These are phyloP conservation scores for Sympetrum striolatum DNA, from an alignment of 2,888 invertebrate species.

Conservation along the genomic window DNA sequence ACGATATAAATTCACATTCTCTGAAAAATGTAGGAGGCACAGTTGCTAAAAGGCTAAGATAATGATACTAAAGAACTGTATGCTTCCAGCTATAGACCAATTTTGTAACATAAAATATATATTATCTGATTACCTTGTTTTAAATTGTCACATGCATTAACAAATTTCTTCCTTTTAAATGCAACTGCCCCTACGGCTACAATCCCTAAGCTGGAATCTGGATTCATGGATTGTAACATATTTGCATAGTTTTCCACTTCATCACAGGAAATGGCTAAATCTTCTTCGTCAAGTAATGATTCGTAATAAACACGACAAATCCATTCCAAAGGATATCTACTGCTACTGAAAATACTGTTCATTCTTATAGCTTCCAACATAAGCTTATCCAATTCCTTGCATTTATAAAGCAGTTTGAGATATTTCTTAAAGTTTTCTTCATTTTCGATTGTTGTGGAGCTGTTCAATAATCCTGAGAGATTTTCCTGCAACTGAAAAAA, in stretches of 20 bases:
- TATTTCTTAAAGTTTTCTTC: conserved; percentile 59
- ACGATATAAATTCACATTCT: no score
- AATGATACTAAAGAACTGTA: no score
- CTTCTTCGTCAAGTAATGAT: not conserved
- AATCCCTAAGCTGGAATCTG: conserved; percentile 67
- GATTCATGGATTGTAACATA: conserved; percentile 64
- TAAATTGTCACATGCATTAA: conserved; percentile 65
- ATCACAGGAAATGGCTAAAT: conserved; percentile 50
- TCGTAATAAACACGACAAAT: conserved; percentile 69
- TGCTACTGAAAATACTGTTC: conserved; percentile 61
- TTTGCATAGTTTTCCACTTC: conserved; percentile 63
- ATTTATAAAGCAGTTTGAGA: conserved; percentile 61
- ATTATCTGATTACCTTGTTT: conserved; percentile 58
- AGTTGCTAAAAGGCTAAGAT: no score
- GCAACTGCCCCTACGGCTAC: conserved; percentile 68
- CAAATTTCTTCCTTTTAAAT: conserved; percentile 63
- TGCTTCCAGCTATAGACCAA: no score
- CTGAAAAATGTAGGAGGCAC: no score
- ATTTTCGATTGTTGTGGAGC: conserved; percentile 45
- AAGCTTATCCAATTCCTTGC: conserved; percentile 59
- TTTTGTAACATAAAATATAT: no score
- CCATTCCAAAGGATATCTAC: conserved; percentile 66
- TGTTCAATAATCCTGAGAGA: not conserved
- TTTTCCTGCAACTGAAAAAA: conserved; percentile 29
- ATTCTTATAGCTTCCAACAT: conserved; percentile 62